Percentiles rank a stretch among this genome's conserved stretches.
These are phyloP conservation scores for Pachyramphus minor DNA, from an alignment of 2,113 vertebrate genomes.

Conservation along the genomic window DNA sequence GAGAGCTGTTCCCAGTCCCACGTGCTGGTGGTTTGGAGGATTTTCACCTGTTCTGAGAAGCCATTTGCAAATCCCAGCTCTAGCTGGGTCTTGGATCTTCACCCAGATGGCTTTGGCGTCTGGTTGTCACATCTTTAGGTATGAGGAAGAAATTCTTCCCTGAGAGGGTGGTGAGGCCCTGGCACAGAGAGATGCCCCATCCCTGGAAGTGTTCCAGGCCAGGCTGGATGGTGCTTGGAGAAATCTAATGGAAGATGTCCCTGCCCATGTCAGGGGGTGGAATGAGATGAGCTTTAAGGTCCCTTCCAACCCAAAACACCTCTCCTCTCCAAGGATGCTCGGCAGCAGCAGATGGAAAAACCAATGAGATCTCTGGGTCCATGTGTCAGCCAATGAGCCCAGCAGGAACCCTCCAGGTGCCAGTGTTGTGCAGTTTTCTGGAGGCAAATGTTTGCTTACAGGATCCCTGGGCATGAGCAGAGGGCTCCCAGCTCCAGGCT, in stretches of 20 bases:
- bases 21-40: accelerated
- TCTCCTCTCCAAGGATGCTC: accelerated
- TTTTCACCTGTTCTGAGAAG: background rate
- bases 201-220: background rate
- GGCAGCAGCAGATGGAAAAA: background rate
- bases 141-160: background rate
- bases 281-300: background rate
- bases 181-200: background rate
- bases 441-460: background rate
- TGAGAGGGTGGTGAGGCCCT: background rate
- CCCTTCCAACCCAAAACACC: background rate
- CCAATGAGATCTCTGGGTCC: background rate
- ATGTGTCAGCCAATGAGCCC: background rate
- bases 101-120: background rate
- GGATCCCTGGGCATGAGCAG: background rate
- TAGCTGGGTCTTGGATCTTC: background rate
- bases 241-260: background rate
- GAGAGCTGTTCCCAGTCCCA: accelerated
- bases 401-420: background rate
- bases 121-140: background rate
- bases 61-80: background rate
- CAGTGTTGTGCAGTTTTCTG: background rate
- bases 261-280: background rate
- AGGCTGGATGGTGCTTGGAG: background rate
- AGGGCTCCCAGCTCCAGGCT: background rate